Evolutionary conservation across 1,140 invertebrate species (phyloP), one percentile per base, ranked within the genome.

Genomic region (Rhagoletis zephyria): DNA sequence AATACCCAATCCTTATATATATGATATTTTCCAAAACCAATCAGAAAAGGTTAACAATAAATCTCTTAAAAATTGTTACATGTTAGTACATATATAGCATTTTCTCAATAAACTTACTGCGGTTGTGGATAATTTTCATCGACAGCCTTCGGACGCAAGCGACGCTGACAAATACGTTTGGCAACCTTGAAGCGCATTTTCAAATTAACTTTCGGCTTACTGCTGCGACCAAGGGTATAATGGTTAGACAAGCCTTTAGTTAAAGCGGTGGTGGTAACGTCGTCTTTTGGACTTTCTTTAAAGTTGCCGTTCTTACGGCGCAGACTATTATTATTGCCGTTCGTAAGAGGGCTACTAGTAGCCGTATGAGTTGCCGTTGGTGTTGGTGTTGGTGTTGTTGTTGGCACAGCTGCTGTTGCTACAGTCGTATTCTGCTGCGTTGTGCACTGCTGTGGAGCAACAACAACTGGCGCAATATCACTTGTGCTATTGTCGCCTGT

Each of bases 101-200:
- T 30, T 30, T 30, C 30, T 48, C 10, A n/a, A 12, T 40, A 63
- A n/a, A 89, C 90, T 90, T 90, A 90, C 90, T 89, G 89, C 87
- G 90, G 90, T 87, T 90, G 88, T 88, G 90, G 90, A 86, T 88
- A 90, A 60, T 81, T 88, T 85, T 90, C 90, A 88, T 90, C 74
- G 48, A 56, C 30, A 30, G 51, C 89, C 51, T 90, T 90, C 19
- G 88, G 74, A 51, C 85, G 86, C 70, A 89, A 88, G 30, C 88
- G 88, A 14, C 89, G 89, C 56, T 88, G 85, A 88, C 90, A 89
- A 88, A 90, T 87, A 74, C 89, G 90, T 85, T 90, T 90, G 88
- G 87, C 87, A 77, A 90, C 90, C 88, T 90, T 90, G 87, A 90
- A 86, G 85, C 90, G 90, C 90, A 90, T 90, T 88, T 89, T 90